Percentiles rank a stretch among this genome's conserved stretches.
phyloP scores from a whole-genome alignment of 2,113 vertebrate genomes.

The Cromileptes altivelis region DNA sequence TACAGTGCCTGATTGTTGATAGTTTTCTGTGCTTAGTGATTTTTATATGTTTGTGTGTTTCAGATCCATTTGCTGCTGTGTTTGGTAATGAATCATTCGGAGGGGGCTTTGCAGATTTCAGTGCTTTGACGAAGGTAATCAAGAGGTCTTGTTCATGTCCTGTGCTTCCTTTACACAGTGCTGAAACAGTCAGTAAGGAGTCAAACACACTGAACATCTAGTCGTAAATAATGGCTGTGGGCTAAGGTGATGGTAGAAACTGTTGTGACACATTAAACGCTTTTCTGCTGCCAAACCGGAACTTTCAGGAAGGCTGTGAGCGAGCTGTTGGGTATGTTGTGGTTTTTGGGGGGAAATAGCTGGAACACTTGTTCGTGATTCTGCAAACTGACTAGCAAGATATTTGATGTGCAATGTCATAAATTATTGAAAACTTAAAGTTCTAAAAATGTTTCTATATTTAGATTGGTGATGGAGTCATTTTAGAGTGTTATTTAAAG shows the following conservation, averaged over 20 bases:
- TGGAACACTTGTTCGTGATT: neutral
- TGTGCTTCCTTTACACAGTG: neutral
- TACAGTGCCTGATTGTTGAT: neutral
- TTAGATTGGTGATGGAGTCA: neutral
- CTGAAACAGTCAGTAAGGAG: neutral
- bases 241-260: neutral
- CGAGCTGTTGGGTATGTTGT: slow-evolving; percentile 4
- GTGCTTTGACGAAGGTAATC: slow-evolving; percentile 91
- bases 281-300: neutral
- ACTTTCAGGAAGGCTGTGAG: neutral
- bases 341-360: slow-evolving; percentile 28
- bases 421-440: neutral
- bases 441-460: neutral
- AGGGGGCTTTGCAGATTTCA: slow-evolving; percentile 96
- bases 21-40: neutral
- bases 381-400: neutral
- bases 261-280: neutral
- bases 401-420: neutral
- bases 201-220: neutral
- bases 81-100: slow-evolving; percentile 95
- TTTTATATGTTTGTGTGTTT: slow-evolving; percentile 25
- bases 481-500: too few species aligned
- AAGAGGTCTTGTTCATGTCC: neutral
- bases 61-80: slow-evolving; percentile 94
- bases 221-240: neutral